A percentile compares a stretch with the other conserved stretches of the same genome.
Evolutionary conservation across 1,140 invertebrate genomes (phyloP).

Genomic region (Tribolium madens): DNA sequence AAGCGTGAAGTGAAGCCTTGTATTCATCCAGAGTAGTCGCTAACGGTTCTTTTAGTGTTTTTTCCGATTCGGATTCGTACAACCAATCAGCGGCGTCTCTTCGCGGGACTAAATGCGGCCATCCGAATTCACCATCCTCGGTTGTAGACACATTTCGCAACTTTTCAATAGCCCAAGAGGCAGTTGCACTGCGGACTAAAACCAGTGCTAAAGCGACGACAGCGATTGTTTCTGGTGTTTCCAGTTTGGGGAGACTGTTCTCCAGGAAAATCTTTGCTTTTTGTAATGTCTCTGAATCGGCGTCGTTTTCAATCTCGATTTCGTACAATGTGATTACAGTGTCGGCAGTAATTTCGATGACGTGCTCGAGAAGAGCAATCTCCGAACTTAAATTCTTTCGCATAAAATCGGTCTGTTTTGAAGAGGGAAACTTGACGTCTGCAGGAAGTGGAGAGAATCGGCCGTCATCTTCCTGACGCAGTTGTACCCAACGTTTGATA

Average conservation of each 20-base stretch:
- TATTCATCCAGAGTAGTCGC: constrained; percentile 67
- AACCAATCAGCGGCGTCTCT: constrained; percentile 72
- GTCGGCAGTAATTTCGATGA: constrained; percentile 72
- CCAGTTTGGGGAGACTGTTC: constrained; percentile 68
- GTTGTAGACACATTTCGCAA: constrained; percentile 72
- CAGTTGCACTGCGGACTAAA: constrained; percentile 69
- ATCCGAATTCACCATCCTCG: constrained; percentile 75
- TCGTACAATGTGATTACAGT: constrained; percentile 71
- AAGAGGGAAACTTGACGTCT: constrained; percentile 68
- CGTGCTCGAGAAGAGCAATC: constrained; percentile 67
- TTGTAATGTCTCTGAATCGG: constrained; percentile 59
- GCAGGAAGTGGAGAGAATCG: constrained; percentile 70
- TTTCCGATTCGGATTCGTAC: constrained; percentile 69
- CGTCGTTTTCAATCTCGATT: constrained; percentile 64
- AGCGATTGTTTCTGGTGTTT: constrained; percentile 70
- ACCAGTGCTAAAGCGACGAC: constrained; percentile 70
- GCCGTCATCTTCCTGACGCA: constrained; percentile 71
- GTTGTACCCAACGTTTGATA: constrained; percentile 72
- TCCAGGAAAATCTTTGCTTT: constrained; percentile 71
- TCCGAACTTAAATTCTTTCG: constrained; percentile 67
- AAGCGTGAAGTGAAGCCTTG: constrained; percentile 66
- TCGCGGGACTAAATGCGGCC: constrained; percentile 68
- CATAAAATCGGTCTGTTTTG: constrained; percentile 14
- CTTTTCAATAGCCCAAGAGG: constrained; percentile 69
- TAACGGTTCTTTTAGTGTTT: constrained; percentile 64